A percentile compares a stretch with the other conserved stretches of the same genome.
phyloP scores from a whole-genome alignment of 2,888 invertebrate species.

The Hirtodrosophila histrioides region DNA sequence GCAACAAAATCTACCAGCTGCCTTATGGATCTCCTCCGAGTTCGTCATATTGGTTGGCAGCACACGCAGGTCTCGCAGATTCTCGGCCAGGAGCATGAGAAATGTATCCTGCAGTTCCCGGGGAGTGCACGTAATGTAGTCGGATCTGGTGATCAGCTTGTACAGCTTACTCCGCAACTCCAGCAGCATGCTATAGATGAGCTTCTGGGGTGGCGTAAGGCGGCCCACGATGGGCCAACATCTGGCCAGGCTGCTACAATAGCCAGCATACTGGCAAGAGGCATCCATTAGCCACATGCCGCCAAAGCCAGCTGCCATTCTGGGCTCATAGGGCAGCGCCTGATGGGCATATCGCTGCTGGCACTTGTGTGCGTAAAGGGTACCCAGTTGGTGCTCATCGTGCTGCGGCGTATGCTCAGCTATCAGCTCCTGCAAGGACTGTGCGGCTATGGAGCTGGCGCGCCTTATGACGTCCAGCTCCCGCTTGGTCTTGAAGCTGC shows the following conservation, averaged over 20 bases:
- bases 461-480: conserved; percentile 33
- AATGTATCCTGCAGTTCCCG: conserved; percentile 38
- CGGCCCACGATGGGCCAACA: conserved; percentile 51
- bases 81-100: conserved; percentile 22
- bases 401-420: conserved; percentile 12
- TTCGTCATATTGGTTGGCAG: conserved; percentile 16
- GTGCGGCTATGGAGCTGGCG: conserved; percentile 41
- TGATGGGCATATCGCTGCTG: conserved; percentile 22
- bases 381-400: conserved; percentile 8
- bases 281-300: conserved; percentile 47
- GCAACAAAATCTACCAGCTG: conserved; percentile 24
- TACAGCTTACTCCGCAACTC: conserved; percentile 41
- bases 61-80: conserved; percentile 36
- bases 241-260: conserved; percentile 48
- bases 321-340: conserved; percentile 23
- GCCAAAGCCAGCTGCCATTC: conserved; percentile 1
- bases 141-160: conserved; percentile 8
- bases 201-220: conserved; percentile 50
- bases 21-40: conserved; percentile 4
- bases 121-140: conserved; percentile 22
- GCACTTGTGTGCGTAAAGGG: conserved; percentile 39
- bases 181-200: conserved; percentile 49
- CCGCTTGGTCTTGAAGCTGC: conserved; percentile 36
- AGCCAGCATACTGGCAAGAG: conserved; percentile 55
- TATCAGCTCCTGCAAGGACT: conserved; percentile 48